These are phyloP conservation scores for Caenorhabditis latens DNA, from an alignment of 1,140 invertebrate genomes.

Conservation along the genomic window DNA sequence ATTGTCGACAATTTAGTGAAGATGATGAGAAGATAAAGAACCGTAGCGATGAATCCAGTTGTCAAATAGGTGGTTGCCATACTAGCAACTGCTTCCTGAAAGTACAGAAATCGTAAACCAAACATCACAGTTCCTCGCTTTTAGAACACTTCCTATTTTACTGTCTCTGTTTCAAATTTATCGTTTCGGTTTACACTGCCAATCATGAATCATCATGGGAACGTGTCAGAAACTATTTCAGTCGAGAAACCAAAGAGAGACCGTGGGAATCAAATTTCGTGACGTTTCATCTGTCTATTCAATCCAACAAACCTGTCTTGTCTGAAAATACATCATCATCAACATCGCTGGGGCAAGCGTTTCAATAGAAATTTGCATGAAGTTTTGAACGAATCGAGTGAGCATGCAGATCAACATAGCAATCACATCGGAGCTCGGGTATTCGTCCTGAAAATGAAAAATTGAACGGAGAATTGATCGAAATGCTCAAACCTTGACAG, in stretches of 20 bases:
- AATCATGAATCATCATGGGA: slow-evolving; percentile 1
- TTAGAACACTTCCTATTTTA: neutral
- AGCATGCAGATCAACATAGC: slow-evolving; percentile 32
- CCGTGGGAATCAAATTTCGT: neutral
- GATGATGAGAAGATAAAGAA: slow-evolving; percentile 29
- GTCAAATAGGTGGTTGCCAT: slow-evolving; percentile 43
- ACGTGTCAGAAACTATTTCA: neutral
- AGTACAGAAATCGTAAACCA: neutral
- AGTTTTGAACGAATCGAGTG: slow-evolving; percentile 35
- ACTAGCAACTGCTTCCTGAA: slow-evolving; percentile 47
- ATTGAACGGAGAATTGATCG: neutral
- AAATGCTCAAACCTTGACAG: neutral
- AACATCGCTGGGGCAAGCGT: slow-evolving; percentile 23
- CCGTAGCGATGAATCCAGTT: slow-evolving; percentile 23
- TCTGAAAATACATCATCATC: slow-evolving; percentile 55
- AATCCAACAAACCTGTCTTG: slow-evolving; percentile 24
- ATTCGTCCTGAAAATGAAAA: neutral
- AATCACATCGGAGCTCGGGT: slow-evolving; percentile 26
- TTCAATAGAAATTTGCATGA: slow-evolving; percentile 44
- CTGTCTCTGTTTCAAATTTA: neutral
- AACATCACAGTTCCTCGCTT: neutral
- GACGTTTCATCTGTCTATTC: neutral
- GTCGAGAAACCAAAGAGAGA: neutral
- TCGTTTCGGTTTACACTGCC: neutral
- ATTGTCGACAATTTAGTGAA: slow-evolving; percentile 49